Conservation (phyloP, 2,888 invertebrate genomes). For the Agonum fuliginosum region DNA sequence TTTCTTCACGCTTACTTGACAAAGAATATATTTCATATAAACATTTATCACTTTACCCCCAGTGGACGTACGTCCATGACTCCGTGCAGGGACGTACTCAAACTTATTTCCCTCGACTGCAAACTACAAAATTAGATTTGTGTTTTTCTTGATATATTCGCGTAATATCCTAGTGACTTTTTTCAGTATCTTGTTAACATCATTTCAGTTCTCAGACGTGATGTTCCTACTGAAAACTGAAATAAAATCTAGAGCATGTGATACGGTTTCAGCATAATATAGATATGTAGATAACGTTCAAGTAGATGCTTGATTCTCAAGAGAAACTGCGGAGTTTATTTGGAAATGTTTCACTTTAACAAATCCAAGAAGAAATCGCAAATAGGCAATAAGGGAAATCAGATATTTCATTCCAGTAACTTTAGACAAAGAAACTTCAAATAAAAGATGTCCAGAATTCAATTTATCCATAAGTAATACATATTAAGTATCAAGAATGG, state of each 20-base stretch:
- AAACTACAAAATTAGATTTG: slow-evolving; percentile 27
- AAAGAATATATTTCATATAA: too few species aligned
- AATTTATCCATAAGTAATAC: too few species aligned
- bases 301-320: neutral
- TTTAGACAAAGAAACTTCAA: too few species aligned
- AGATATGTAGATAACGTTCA: neutral
- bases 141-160: slow-evolving; percentile 29
- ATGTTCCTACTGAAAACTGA: neutral
- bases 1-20: too few species aligned
- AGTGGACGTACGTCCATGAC: neutral
- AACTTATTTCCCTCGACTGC: slow-evolving; percentile 32
- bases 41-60: too few species aligned
- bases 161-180: slow-evolving; percentile 2
- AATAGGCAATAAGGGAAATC: too few species aligned
- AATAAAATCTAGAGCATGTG: neutral
- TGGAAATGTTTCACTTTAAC: too few species aligned
- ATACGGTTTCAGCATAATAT: neutral
- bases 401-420: too few species aligned
- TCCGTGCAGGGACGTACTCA: slow-evolving; percentile 16
- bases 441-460: too few species aligned
- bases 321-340: too few species aligned
- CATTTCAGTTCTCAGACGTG: slow-evolving; percentile 19
- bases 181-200: slow-evolving; percentile 17
- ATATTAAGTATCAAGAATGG: too few species aligned
- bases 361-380: too few species aligned